Evolutionary conservation across 2,888 invertebrate species (phyloP), one percentile per base, ranked within the genome.

Genomic region (Pilophorus perplexus): DNA sequence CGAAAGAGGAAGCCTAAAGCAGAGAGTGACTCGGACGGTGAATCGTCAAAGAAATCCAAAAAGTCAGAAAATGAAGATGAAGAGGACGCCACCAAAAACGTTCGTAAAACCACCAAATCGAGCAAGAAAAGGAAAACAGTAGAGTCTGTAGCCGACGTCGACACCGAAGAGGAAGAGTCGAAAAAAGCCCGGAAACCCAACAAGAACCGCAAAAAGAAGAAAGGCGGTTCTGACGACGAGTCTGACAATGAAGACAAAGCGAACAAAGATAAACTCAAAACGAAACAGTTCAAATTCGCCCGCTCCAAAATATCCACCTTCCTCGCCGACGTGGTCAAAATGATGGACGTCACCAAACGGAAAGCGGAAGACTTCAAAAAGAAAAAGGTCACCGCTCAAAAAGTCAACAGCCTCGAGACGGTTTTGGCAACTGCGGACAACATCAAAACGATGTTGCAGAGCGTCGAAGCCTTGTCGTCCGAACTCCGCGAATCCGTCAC

Each of bases 281-380:
- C 23, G 4, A 62, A 62, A 48, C 62, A 62, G 28, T 20, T 46
- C 5, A 62, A 62, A 40, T 18, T 44, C 3, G 62, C 33, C 10
- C n/a, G 62, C 6, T 14, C 27, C 18, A 28, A 62, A 62, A 12
- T 62, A 22, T 18, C 28, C 46, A 33, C 62, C 16, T 20, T 48
- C 22, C 25, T 62, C 28, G 18, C 27, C 5, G 46, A 62, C 18
- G 6, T 62, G 27, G 33, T 62, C 1, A 62, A 62, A 27, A 4
- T 62, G n/a, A 28, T 14, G 8, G 46, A 25, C 18, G 22, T 62
- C 12, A 28, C 62, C n/a, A 46, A 46, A 25, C 44, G 20, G n/a
- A 62, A 46, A 20, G 62, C 62, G 33, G 20, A 2, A 6, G 62
- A 46, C 2, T 62, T 46, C 33, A 37, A 28, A 8, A 62, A 62